Evolutionary conservation across 2,888 invertebrate genomes (phyloP).

Genomic region (Cecidostiba fungosa): DNA sequence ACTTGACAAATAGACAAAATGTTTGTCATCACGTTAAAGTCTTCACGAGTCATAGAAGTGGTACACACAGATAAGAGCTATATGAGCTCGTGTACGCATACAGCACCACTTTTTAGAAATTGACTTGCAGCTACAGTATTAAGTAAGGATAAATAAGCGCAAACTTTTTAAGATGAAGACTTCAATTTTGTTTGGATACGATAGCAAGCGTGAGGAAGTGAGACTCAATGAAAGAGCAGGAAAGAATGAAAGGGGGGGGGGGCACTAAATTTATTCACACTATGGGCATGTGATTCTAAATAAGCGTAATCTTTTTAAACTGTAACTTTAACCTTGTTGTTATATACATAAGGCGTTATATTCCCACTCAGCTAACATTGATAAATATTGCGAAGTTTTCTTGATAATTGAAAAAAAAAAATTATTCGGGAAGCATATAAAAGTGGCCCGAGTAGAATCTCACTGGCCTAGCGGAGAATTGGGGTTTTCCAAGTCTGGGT

Average conservation of each 20-base stretch:
- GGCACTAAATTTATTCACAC: conserved; percentile 62
- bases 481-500: conserved; percentile 46
- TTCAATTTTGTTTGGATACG: conserved; percentile 20
- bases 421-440: conserved; percentile 35
- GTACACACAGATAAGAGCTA: not conserved
- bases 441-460: conserved; percentile 63
- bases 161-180: conserved; percentile 12
- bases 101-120: conserved; percentile 56
- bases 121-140: conserved; percentile 61
- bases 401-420: conserved; percentile 50
- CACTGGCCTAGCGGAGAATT: conserved; percentile 71
- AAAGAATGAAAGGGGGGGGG: conserved; percentile 23
- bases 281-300: conserved; percentile 77
- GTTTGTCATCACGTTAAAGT: conserved; percentile 20
- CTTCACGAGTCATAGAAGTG: conserved; percentile 15
- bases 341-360: conserved; percentile 80
- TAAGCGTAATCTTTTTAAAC: conserved; percentile 78
- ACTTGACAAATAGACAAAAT: conserved; percentile 35
- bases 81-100: conserved; percentile 24
- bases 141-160: conserved; percentile 42
- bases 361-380: conserved; percentile 66
- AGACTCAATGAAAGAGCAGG: not conserved
- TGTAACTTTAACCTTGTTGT: conserved; percentile 79
- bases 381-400: conserved; percentile 55
- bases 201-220: conserved; percentile 14